Percentiles rank a stretch among this genome's conserved stretches.
Evolutionary conservation across 1,140 invertebrate genomes (phyloP).

Genomic region (Cecropterus lyciades): DNA sequence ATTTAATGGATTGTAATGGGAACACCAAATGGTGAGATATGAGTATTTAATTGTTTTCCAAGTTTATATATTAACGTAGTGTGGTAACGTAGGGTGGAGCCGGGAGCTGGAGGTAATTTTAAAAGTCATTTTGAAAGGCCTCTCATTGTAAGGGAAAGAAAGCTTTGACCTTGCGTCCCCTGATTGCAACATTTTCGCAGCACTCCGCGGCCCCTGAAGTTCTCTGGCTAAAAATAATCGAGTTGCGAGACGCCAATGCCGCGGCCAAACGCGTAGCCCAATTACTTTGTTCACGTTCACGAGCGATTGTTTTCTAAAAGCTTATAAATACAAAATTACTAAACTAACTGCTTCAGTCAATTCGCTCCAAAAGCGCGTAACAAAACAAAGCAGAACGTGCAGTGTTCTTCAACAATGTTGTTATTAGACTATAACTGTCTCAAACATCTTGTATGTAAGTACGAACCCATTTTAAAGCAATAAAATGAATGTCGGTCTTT

Average conservation of each 20-base stretch:
- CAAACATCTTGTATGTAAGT: neutral
- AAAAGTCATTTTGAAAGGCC: too few relatives aligned
- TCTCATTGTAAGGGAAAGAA: conserved; percentile 1
- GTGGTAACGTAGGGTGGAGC: too few relatives aligned
- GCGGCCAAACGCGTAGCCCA: conserved; percentile 51
- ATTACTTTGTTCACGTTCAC: conserved; percentile 45
- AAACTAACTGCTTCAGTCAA: conserved; percentile 7
- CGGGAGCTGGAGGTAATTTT: too few relatives aligned
- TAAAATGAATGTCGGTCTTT: neutral
- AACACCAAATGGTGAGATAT: too few relatives aligned
- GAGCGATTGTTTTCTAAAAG: conserved; percentile 32
- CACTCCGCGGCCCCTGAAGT: conserved; percentile 41
- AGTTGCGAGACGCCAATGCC: conserved; percentile 50
- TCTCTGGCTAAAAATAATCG: conserved; percentile 52
- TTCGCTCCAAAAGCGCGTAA: neutral
- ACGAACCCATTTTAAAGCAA: neutral
- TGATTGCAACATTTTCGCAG: conserved; percentile 38
- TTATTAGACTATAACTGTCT: neutral
- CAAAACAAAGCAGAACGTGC: neutral
- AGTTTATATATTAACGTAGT: too few relatives aligned
- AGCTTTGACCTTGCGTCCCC: conserved; percentile 39
- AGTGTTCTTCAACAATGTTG: neutral
- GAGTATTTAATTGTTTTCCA: too few relatives aligned
- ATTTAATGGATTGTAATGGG: too few relatives aligned
- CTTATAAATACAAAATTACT: conserved; percentile 17